A percentile compares a stretch with the other conserved stretches of the same genome.
phyloP scores from a whole-genome alignment of 2,888 invertebrate species.

The Caenorhabditis sp. region DNA sequence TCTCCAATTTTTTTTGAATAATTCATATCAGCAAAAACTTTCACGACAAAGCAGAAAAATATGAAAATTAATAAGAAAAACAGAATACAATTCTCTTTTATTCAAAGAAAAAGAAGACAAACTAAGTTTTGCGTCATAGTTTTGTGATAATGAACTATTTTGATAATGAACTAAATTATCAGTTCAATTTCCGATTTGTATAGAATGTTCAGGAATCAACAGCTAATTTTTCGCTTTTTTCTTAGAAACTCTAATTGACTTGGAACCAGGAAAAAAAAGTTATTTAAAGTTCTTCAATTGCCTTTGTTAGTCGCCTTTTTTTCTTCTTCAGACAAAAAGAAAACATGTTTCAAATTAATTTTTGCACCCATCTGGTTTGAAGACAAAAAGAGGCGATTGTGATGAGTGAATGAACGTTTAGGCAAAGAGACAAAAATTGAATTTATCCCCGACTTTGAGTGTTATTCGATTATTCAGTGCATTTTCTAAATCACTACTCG shows the following conservation, averaged over 20 bases:
- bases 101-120: too few relatives aligned
- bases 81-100: too few relatives aligned
- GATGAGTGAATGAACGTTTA: neutral
- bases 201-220: neutral
- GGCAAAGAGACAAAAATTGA: neutral
- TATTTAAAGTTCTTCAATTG: neutral
- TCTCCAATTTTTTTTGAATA: neutral
- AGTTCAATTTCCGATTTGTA: too few relatives aligned
- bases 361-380: neutral
- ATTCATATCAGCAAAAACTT: neutral
- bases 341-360: neutral
- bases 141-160: too few relatives aligned
- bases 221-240: too few relatives aligned
- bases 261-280: neutral
- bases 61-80: neutral
- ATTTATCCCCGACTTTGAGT: neutral
- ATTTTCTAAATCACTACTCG: neutral
- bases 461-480: conserved; percentile 1
- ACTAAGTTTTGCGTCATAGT: too few relatives aligned
- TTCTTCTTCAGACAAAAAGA: neutral
- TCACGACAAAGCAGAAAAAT: neutral
- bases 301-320: too few relatives aligned
- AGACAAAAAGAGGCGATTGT: too few relatives aligned
- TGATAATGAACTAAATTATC: too few relatives aligned
- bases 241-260: neutral